Evolutionary conservation across 2,888 invertebrate genomes (phyloP), one percentile per base, ranked within the genome.

Genomic region (Chalcosyrphus nemorum): DNA sequence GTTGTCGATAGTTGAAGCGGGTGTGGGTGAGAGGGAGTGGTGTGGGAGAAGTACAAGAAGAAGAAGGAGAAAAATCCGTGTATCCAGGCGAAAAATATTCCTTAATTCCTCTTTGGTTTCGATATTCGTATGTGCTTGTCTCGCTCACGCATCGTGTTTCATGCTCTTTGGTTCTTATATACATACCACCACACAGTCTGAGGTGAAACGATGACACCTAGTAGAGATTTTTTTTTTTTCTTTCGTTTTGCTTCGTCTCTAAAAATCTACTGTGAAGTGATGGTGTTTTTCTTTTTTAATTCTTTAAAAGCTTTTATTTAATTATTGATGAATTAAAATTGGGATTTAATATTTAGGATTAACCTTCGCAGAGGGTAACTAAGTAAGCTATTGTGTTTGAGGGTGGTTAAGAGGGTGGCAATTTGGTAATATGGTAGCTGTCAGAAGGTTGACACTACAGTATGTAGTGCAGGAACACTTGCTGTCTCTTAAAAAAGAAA

Each of bases 41-140:
- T 24, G 24, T 65, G 35, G 35, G 13, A 56, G 29, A 57, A 54
- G n/a, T n/a, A n/a, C n/a, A n/a, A n/a, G n/a, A n/a, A n/a, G n/a
- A n/a, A n/a, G n/a, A n/a, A n/a, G n/a, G n/a, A n/a, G 59, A 57
- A 70, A 74, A 78, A 57, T 61, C 70, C 74, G 70, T 84, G 80
- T 84, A 84, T 84, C 84, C 75, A 84, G 80, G 84, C 80, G 54
- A 80, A 80, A 80, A 70, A 57, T 75, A 52, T 76, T 76, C 71
- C 66, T 68, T 72, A 29, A 43, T 74, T 84, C 57, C 65, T 65
- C 65, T 84, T 78, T 74, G 61, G 35, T 72, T 68, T 27, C 35
- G n/a, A 57, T 70, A 43, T 82, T 76, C 54, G 29, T 5, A n/a
- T 29, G 24, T 61, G 38, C 13, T 29, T 56, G 29, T 84, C 80